Percentiles rank a stretch among this genome's conserved stretches.
These are phyloP conservation scores for Phaonia tiefii DNA, from an alignment of 2,888 invertebrate species.

Conservation along the genomic window DNA sequence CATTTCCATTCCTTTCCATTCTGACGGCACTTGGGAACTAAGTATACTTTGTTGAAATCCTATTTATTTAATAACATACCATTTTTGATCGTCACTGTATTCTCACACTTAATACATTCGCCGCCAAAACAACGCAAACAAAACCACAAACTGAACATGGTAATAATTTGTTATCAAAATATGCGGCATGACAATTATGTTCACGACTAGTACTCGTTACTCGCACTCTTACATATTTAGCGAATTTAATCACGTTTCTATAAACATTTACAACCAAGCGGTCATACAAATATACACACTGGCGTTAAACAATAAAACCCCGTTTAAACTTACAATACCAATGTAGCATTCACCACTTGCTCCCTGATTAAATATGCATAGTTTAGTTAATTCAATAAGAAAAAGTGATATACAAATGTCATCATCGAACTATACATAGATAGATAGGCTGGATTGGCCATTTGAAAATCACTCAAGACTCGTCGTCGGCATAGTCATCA, in stretches of 20 bases:
- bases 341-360: not conserved
- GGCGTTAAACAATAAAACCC: too few relatives aligned
- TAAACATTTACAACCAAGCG: not conserved
- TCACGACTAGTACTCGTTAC: slow-evolving; percentile 18
- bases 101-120: not conserved
- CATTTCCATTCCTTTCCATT: too few relatives aligned
- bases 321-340: not conserved
- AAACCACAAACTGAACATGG: slow-evolving; percentile 40
- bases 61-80: too few relatives aligned
- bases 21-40: too few relatives aligned
- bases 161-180: slow-evolving; percentile 45
- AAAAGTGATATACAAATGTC: slow-evolving; percentile 22
- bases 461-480: slow-evolving; percentile 20
- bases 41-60: too few relatives aligned
- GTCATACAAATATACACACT: too few relatives aligned
- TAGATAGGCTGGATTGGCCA: not conserved
- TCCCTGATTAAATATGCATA: slow-evolving; percentile 46
- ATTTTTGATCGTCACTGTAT: slow-evolving; percentile 19
- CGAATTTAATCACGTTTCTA: slow-evolving; percentile 60
- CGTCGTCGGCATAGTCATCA: slow-evolving; percentile 22
- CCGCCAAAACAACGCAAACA: slow-evolving; percentile 6
- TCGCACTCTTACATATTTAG: too few relatives aligned
- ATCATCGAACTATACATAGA: not conserved
- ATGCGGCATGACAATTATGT: not conserved
- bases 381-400: slow-evolving; percentile 46